Evolutionary conservation across 1,140 invertebrate species (phyloP), one percentile per base, ranked within the genome.

Genomic region (Caerostris darwini): DNA sequence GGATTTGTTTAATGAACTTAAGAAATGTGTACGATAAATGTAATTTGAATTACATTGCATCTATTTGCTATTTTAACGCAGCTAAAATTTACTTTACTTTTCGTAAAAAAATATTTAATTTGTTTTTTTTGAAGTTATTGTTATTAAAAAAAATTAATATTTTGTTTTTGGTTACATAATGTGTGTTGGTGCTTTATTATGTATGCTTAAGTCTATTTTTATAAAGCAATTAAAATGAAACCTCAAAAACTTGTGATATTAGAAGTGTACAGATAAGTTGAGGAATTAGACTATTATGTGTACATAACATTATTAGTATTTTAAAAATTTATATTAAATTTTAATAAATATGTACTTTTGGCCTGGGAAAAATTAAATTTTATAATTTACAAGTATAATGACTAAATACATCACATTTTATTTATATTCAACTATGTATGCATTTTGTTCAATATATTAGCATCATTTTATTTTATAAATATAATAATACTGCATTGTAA

Each of bases 171-270:
- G 10, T 77, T 77, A 12, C 10, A 77, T 50, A 77, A 77, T 77
- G 71, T 77, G 14, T 77, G 71, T 77, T 77, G 71, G 71, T 77
- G 71, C 71, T 77, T 77, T 34, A 77, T 77, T 77, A 34, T 77
- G 71, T 50, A 77, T n/a, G 7, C 50, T 77, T 77, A 53, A 34
- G 53, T 77, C 71, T 77, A 77, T 77, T 77, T 77, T 77, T 77
- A 77, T 77, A 77, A 77, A 77, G 50, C 53, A 7, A 77, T 12
- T 77, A 77, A 34, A 77, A 77, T 77, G 12, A 50, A 7, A 77
- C 71, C 53, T 50, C 53, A 77, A 77, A 50, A 77, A 77, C 71
- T 50, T 77, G 71, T 77, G 71, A 77, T 77, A 77, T 34, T 77
- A 77, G 71, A 53, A 77, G 10, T 34, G 53, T 77, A 7, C 71